These are phyloP conservation scores for Pocillopora verrucosa DNA, from an alignment of 64 coral and sea anemone genomes.

Conservation along the genomic window DNA sequence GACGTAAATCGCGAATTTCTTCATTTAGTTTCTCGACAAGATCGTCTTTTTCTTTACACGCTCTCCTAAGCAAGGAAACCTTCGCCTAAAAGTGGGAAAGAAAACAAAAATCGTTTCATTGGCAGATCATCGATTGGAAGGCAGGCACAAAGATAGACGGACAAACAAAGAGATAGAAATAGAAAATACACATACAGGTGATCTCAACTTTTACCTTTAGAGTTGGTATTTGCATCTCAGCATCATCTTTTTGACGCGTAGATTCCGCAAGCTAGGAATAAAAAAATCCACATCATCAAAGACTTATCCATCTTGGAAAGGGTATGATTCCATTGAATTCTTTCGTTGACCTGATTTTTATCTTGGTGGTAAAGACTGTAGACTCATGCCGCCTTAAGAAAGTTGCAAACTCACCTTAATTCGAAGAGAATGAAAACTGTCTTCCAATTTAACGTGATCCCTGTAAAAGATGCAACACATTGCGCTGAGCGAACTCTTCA, in stretches of 20 bases:
- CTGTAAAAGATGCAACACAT: conserved; percentile 6
- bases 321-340: no score
- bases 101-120: not conserved
- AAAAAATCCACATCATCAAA: not conserved
- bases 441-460: conserved; percentile 69
- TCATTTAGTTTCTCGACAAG: conserved; percentile 78
- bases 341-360: no score
- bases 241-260: conserved; percentile 75
- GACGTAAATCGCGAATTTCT: conserved; percentile 84
- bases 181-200: no score
- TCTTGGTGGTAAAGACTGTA: no score
- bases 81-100: conserved; percentile 61
- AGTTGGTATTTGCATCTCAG: conserved; percentile 91
- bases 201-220: conserved; percentile 62
- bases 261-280: conserved; percentile 76
- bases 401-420: conserved; percentile 44
- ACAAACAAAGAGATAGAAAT: not conserved
- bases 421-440: conserved; percentile 59
- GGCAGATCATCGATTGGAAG: not conserved
- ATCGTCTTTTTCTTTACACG: conserved; percentile 96
- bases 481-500: not conserved
- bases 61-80: conserved; percentile 82
- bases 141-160: not conserved
- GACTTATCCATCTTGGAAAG: no score
- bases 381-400: no score